These are phyloP conservation scores for Pantala flavescens DNA, from an alignment of 1,140 invertebrate species.

Conservation along the genomic window DNA sequence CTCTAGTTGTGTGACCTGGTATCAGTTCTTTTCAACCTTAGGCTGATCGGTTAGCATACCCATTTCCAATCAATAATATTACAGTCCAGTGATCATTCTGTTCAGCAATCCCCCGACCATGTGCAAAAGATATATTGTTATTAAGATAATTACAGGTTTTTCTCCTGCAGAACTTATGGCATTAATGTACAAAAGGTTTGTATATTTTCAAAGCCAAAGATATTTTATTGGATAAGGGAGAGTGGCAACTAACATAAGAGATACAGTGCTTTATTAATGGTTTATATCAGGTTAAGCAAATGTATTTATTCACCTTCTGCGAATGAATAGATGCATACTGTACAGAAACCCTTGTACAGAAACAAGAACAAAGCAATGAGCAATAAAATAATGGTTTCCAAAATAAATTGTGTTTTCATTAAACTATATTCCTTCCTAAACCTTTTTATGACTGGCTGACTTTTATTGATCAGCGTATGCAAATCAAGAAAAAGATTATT, in stretches of 20 bases:
- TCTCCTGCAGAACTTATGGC: conserved; percentile 16
- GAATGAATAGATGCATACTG: conserved; percentile 9
- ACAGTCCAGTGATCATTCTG: conserved; percentile 6
- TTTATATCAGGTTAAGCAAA: conserved; percentile 3
- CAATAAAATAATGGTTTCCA: conserved; percentile 10
- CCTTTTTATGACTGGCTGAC: too few relatives aligned
- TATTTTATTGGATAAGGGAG: conserved; percentile 22
- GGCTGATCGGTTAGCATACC: too few relatives aligned
- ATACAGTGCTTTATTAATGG: conserved; percentile 10
- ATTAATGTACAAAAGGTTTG: conserved; percentile 23
- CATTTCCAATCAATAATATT: too few relatives aligned
- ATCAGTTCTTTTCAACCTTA: too few relatives aligned
- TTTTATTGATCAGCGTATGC: too few relatives aligned
- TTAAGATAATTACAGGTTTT: neutral
- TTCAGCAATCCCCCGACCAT: conserved; percentile 12
- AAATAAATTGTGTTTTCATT: neutral
- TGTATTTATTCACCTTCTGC: conserved; percentile 1
- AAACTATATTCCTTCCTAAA: too few relatives aligned
- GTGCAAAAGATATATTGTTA: conserved; percentile 13
- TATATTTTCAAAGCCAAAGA: conserved; percentile 25
- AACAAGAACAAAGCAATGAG: neutral
- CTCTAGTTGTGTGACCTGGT: too few relatives aligned
- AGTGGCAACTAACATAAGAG: conserved; percentile 1
- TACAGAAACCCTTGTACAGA: conserved; percentile 9
- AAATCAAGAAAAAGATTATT: too few relatives aligned